phyloP scores from a whole-genome alignment of 2,888 invertebrate species.

The Cryptocephalus primarius region DNA sequence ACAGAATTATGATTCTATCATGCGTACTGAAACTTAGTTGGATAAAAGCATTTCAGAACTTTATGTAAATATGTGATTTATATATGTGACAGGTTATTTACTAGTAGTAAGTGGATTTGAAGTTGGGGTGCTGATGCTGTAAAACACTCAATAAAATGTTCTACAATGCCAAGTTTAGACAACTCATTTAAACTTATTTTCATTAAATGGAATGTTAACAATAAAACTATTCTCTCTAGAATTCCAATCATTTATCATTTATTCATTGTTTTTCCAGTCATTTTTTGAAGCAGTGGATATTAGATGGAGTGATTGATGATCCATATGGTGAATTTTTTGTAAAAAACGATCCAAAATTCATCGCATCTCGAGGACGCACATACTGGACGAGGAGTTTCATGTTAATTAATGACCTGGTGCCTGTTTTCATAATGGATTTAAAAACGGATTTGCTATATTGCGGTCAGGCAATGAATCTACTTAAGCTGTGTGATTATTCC shows the following conservation, averaged over 20 bases:
- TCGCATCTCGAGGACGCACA: conserved; percentile 49
- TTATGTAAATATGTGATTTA: no score
- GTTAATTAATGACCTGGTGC: conserved; percentile 44
- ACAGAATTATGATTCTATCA: no score
- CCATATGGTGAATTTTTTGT: conserved; percentile 79
- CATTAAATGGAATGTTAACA: no score
- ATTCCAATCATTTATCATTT: background rate
- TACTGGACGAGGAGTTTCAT: conserved; percentile 59
- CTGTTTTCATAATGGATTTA: conserved; percentile 54
- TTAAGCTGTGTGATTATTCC: conserved; percentile 58
- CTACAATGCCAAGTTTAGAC: no score
- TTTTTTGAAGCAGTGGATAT: conserved; percentile 73
- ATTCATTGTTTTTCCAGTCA: conserved; percentile 32
- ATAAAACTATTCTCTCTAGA: background rate
- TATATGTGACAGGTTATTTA: no score
- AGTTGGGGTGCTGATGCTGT: no score
- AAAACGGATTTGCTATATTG: conserved; percentile 58
- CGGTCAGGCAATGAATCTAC: conserved; percentile 61
- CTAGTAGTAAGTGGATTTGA: no score
- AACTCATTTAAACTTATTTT: no score
- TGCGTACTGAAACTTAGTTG: no score
- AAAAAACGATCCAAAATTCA: conserved; percentile 52
- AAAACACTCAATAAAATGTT: no score
- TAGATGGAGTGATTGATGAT: conserved; percentile 74
- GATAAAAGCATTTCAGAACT: no score